Conservation (phyloP, 2,797 vertebrate genomes). For the Coilia nasus region DNA sequence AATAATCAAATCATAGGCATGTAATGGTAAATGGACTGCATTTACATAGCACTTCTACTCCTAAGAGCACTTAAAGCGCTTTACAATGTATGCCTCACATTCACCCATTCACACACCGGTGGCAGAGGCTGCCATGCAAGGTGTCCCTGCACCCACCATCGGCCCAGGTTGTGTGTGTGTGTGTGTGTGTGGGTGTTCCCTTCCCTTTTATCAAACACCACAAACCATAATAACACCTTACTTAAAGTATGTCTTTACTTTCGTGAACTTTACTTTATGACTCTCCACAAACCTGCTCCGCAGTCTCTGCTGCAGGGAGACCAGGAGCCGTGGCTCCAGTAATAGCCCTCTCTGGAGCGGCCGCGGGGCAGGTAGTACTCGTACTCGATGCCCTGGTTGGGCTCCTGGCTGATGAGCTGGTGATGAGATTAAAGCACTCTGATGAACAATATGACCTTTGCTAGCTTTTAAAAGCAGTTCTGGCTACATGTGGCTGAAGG, state of each 20-base stretch:
- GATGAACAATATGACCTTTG: background rate
- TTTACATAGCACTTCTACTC: too few species aligned
- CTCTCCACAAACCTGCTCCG: constrained; percentile 82
- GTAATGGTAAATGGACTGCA: too few species aligned
- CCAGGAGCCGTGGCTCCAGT: constrained; percentile 94
- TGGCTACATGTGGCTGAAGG: background rate
- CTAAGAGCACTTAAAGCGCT: too few species aligned
- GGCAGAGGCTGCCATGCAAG: too few species aligned
- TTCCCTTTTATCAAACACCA: background rate
- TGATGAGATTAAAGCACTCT: background rate
- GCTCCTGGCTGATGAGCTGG: constrained; percentile 93
- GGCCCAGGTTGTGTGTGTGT: too few species aligned
- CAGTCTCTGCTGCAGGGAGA: constrained; percentile 87
- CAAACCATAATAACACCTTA: background rate
- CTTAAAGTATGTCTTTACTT: background rate
- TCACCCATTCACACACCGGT: too few species aligned
- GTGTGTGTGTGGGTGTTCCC: too few species aligned
- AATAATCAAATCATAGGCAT: background rate
- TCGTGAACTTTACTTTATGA: background rate
- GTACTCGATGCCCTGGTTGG: constrained; percentile 85
- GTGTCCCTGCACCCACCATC: too few species aligned
- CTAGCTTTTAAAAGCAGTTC: background rate
- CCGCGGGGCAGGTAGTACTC: constrained; percentile 84
- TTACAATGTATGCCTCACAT: too few species aligned
- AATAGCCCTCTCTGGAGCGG: constrained; percentile 74